A percentile compares a stretch with the other conserved stretches of the same genome.
Conservation (phyloP, 2,888 invertebrate species). For the Eupsilia transversa region DNA sequence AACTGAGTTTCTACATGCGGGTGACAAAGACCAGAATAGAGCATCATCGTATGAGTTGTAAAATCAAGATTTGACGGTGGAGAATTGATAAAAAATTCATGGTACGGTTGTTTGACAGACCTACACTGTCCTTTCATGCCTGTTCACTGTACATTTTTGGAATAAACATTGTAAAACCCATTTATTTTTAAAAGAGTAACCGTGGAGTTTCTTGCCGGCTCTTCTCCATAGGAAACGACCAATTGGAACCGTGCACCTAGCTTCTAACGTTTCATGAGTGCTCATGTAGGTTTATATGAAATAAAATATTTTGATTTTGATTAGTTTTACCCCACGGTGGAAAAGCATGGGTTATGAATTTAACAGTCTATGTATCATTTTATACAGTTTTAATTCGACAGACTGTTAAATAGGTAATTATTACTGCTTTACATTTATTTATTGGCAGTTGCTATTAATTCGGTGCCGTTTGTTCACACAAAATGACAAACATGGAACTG, state of each 20-base stretch:
- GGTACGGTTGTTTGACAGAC: too few species aligned
- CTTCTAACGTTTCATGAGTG: too few species aligned
- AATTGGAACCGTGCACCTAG: too few species aligned
- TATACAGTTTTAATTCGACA: constrained; percentile 91
- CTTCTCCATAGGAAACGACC: too few species aligned
- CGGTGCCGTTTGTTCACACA: constrained; percentile 83
- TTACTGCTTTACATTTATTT: constrained; percentile 87
- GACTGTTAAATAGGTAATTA: constrained; percentile 87
- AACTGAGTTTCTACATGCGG: neutral
- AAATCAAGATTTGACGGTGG: neutral
- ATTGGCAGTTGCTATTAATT: constrained; percentile 86
- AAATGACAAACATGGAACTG: constrained; percentile 77
- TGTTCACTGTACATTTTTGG: too few species aligned
- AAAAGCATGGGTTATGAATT: neutral
- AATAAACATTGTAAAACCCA: too few species aligned
- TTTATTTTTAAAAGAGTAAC: too few species aligned
- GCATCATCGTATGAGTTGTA: neutral
- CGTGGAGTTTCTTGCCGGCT: too few species aligned
- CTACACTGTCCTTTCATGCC: too few species aligned
- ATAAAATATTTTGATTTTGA: neutral
- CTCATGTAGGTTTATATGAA: too few species aligned
- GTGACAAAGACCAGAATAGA: constrained; percentile 3
- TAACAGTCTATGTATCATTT: constrained; percentile 72
- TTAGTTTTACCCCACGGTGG: neutral
- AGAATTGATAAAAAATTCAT: neutral